These are phyloP conservation scores for Umimayanthus kanabou DNA, from an alignment of 92 coral and sea anemone genomes.

Conservation along the genomic window DNA sequence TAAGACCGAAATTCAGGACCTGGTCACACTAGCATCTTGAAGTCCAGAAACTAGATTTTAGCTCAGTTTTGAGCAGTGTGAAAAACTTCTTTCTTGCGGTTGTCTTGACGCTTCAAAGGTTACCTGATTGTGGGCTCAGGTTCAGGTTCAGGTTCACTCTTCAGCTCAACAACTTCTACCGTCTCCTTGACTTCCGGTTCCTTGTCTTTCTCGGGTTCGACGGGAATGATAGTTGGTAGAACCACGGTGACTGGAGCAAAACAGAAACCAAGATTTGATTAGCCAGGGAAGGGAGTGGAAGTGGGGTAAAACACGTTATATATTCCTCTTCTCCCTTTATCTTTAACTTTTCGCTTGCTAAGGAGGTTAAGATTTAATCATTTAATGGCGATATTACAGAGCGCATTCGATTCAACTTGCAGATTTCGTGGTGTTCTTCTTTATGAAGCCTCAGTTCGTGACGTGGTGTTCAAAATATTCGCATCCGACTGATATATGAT, in stretches of 20 bases:
- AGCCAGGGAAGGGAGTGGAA: no score
- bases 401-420: background rate
- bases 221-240: background rate
- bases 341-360: no score
- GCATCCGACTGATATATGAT: background rate
- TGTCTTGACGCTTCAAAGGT: background rate
- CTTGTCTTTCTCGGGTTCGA: constrained; percentile 20
- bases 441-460: background rate
- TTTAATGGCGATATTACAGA: no score
- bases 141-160: background rate
- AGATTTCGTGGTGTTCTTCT: background rate
- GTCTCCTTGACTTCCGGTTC: constrained; percentile 7
- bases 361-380: no score
- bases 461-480: background rate
- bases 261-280: background rate
- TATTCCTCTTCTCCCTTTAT: no score
- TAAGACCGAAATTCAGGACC: no score
- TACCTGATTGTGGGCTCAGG: constrained; percentile 18
- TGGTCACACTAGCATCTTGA: no score
- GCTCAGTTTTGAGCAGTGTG: no score
- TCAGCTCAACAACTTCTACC: background rate
- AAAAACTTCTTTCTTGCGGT: background rate
- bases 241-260: background rate
- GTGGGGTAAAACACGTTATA: no score
- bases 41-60: no score